Evolutionary conservation across 2,797 vertebrate genomes (phyloP), one percentile per base, ranked within the genome.

Genomic region (Lagocephalus sceleratus): DNA sequence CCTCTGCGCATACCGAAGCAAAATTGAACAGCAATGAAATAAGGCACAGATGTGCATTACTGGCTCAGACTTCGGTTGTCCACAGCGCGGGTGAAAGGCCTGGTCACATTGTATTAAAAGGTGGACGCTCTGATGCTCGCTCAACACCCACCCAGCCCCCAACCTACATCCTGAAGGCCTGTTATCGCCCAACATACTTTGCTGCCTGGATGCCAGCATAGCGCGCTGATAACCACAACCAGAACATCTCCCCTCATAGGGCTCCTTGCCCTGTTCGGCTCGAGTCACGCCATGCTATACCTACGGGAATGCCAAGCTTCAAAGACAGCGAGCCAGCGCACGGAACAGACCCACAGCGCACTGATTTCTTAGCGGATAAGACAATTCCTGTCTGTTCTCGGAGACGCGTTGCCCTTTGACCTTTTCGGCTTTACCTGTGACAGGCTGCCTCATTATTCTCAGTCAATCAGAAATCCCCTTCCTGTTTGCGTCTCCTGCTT

Each of bases 1-100:
- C 87, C 85, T 82, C 83, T 62, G 66, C 20, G 8, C 87, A 88
- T 88, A 89, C 88, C 82, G 9, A 66, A 17, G 50, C 79, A 81
- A 86, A 88, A 86, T 70, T 84, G 87, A 88, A 87, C 87, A 87
- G 75, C 75, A 82, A 82, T 88, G 76, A 90, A 90, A 91, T 85
- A 82, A 82, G 82, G 79, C 73, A 82, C 90, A 92, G 89, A 92
- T 91, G 91, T 90, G 80, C 73, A 61, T 82, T 81, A 68, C 80
- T 85, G 83, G 85, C 86, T 82, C 59, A 55, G 73, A 83, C 85
- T 84, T 85, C 80, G 83, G 66, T 83, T 85, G 87, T 79, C 79
- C 66, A 5, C 35, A 65, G 80, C 72, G 73, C 59, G 62, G 79
- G 68, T 65, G 70, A 80, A n/a, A 86, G 76, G 74, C 71, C 68